Percentiles rank a stretch among this genome's conserved stretches.
phyloP scores from a whole-genome alignment of 2,113 vertebrate genomes.

The Catharus fuscescens region DNA sequence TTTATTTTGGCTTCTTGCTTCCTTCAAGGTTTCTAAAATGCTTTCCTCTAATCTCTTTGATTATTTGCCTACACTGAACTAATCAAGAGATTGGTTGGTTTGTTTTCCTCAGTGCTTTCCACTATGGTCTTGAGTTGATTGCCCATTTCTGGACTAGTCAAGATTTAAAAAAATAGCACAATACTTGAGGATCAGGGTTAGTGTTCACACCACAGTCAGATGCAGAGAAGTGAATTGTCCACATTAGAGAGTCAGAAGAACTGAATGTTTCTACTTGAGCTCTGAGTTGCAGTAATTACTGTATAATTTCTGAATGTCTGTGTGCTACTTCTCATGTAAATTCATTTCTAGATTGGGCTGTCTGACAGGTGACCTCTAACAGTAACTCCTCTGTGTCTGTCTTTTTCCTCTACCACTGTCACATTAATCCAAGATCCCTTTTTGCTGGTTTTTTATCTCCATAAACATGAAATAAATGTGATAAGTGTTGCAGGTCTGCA shows the following conservation, averaged over 20 bases:
- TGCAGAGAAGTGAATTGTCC: not conserved
- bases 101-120: not conserved
- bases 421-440: not conserved
- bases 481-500: not conserved
- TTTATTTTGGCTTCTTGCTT: not conserved
- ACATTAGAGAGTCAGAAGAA: not conserved
- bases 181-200: not conserved
- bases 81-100: not conserved
- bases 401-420: not conserved
- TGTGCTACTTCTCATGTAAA: not conserved
- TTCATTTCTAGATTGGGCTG: not conserved
- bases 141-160: not conserved
- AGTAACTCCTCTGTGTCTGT: not conserved
- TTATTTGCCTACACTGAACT: not conserved
- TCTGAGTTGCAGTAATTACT: not conserved
- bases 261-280: not conserved
- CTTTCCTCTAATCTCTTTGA: not conserved
- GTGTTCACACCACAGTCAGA: not conserved
- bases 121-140: not conserved
- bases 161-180: not conserved
- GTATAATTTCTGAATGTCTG: not conserved
- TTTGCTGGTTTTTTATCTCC: not conserved
- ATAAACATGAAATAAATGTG: not conserved
- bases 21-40: not conserved
- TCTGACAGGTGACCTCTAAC: not conserved